Conservation (phyloP, 2,797 vertebrate species). For the Discoglossus pictus region DNA sequence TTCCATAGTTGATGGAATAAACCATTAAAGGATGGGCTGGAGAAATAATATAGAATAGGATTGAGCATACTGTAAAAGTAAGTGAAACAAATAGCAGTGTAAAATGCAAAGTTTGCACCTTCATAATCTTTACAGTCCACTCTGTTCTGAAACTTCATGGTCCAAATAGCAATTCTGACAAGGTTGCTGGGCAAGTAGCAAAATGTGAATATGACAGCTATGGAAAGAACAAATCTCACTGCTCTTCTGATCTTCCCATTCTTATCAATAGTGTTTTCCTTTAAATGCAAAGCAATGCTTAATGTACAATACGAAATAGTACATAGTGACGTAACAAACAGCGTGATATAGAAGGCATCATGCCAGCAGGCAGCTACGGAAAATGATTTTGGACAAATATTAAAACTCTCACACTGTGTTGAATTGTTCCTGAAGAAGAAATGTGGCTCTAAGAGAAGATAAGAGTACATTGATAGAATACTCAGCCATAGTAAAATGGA, state of each 20-base stretch:
- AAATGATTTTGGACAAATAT: slow-evolving; percentile 70
- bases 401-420: slow-evolving; percentile 78
- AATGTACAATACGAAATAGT: slow-evolving; percentile 74
- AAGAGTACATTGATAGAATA: slow-evolving; percentile 67
- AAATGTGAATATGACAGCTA: slow-evolving; percentile 71
- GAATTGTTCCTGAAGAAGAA: slow-evolving; percentile 62
- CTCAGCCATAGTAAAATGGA: slow-evolving; percentile 69
- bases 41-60: slow-evolving; percentile 78
- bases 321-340: slow-evolving; percentile 67
- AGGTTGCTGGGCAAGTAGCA: slow-evolving; percentile 78
- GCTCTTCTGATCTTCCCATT: slow-evolving; percentile 74
- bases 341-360: slow-evolving; percentile 72
- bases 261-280: slow-evolving; percentile 68
- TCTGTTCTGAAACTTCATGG: slow-evolving; percentile 68
- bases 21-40: slow-evolving; percentile 71
- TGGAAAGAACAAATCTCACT: slow-evolving; percentile 69
- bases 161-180: slow-evolving; percentile 70
- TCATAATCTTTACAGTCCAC: slow-evolving; percentile 66
- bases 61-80: slow-evolving; percentile 81
- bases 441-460: slow-evolving; percentile 63
- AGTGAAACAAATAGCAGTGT: slow-evolving; percentile 72
- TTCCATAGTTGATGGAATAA: slow-evolving; percentile 61
- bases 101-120: slow-evolving; percentile 73
- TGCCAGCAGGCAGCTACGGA: slow-evolving; percentile 72
- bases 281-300: slow-evolving; percentile 72